Percentiles rank a stretch among this genome's conserved stretches.
Conservation (phyloP, 2,113 vertebrate species). For the Oncorhynchus keta region DNA sequence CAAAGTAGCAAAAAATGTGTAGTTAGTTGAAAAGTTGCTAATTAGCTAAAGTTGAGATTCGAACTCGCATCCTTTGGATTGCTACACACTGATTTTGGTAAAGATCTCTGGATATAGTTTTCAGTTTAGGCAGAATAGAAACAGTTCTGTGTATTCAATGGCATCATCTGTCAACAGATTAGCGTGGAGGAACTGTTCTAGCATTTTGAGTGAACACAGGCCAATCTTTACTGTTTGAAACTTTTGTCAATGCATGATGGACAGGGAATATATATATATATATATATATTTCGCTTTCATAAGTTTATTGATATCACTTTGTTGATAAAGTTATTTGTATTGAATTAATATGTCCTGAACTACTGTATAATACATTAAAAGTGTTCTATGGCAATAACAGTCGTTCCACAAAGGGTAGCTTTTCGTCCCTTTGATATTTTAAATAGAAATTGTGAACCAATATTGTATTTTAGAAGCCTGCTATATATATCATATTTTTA, state of each 20-base stretch:
- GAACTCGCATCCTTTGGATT: too few relatives aligned
- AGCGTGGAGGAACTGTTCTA: too few relatives aligned
- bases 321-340: background rate
- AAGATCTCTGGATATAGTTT: background rate
- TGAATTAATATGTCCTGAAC: background rate
- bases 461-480: too few relatives aligned
- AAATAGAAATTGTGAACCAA: too few relatives aligned
- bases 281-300: background rate
- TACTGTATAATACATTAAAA: background rate
- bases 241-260: background rate
- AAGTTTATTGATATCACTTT: background rate
- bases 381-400: background rate
- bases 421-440: too few relatives aligned
- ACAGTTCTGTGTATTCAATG: background rate
- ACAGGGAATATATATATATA: background rate
- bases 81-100: too few relatives aligned
- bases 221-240: background rate
- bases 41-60: too few relatives aligned
- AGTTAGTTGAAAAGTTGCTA: too few relatives aligned
- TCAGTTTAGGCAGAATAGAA: background rate
- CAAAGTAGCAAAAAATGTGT: too few relatives aligned
- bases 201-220: too few relatives aligned
- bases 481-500: too few relatives aligned
- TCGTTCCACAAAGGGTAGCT: background rate
- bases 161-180: background rate